Evolutionary conservation across 1,140 invertebrate genomes (phyloP), one percentile per base, ranked within the genome.

Genomic region (Agraylea sexmaculata): DNA sequence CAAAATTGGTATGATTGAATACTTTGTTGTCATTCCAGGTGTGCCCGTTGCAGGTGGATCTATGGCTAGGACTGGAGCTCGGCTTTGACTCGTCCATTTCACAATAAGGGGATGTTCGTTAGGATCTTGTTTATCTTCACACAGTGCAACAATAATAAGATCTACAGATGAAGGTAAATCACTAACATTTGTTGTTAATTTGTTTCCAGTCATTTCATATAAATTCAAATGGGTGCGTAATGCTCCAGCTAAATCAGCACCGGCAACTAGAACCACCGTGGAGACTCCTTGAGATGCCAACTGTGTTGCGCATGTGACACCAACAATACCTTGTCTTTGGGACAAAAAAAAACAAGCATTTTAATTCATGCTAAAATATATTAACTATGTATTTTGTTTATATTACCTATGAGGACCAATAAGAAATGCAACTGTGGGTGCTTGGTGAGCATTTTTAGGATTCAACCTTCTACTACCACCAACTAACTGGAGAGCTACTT

Each of bases 401-500:
- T n/a, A 27, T 42, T 17, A 50, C 45, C 41, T 42, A 52, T 54
- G 55, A 35, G 52, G 42, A 11, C 53, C 83, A 56, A 78, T 79
- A 2, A 85, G 55, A 4, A 83, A 69, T 13, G 83, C 77, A 3
- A 86, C 81, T 4, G 71, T 73, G 13, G 85, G 85, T 64, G 74
- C 69, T 58, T 88, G 86, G 56, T 88, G 85, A 15, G 72, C 72
- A 63, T 88, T 88, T 49, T 78, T 74, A 17, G 83, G 79, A 54
- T 81, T 80, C 27, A 87, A 64, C 30, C 78, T 65, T 43, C 74
- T 75, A 42, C 71, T 75, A 13, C 85, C 84, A 16, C 85, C 85
- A 28, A 86, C 56, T n/a, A 89, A 60, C 49, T 87, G 83, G 10
- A 90, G 62, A 38, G 77, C 76, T 61, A 88, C 81, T 63, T 90